A percentile compares a stretch with the other conserved stretches of the same genome.
These are phyloP conservation scores for Lordiphosa collinella DNA, from an alignment of 1,140 invertebrate species.

Conservation along the genomic window DNA sequence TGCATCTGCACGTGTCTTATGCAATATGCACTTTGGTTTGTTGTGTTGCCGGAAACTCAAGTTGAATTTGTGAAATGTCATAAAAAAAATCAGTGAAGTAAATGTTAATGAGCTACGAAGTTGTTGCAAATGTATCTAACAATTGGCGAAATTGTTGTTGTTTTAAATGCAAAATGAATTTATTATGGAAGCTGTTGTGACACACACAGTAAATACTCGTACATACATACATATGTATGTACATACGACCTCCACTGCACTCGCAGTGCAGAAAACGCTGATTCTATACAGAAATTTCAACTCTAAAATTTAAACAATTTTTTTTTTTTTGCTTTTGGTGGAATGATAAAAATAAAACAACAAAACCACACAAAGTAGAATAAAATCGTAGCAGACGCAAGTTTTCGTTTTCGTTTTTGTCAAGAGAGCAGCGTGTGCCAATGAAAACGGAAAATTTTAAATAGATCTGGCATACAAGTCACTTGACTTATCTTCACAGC, in stretches of 20 bases:
- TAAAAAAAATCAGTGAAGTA: no score
- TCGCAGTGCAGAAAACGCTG: slow-evolving; percentile 16
- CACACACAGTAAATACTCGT: neutral
- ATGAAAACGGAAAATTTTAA: slow-evolving; percentile 46
- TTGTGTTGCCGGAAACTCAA: neutral
- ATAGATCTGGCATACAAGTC: slow-evolving; percentile 21
- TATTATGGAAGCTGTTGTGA: neutral
- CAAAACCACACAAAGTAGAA: slow-evolving; percentile 14
- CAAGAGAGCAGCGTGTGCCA: slow-evolving; percentile 30
- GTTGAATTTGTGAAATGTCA: no score
- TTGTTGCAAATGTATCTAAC: no score
- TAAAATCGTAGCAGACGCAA: neutral
- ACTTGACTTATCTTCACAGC: slow-evolving; percentile 1
- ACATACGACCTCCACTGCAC: slow-evolving; percentile 47
- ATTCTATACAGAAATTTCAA: slow-evolving; percentile 15
- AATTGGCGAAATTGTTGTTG: no score
- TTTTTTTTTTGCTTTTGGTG: slow-evolving; percentile 9
- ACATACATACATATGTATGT: neutral
- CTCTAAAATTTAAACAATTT: slow-evolving; percentile 19
- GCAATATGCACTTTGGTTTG: slow-evolving; percentile 34
- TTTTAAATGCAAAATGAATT: neutral
- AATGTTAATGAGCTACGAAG: no score
- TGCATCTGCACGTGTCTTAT: slow-evolving; percentile 44
- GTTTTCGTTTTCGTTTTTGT: slow-evolving; percentile 2
- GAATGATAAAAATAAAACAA: slow-evolving; percentile 73